These are phyloP conservation scores for Seladonia tumulorum DNA, from an alignment of 2,888 invertebrate genomes.

Conservation along the genomic window DNA sequence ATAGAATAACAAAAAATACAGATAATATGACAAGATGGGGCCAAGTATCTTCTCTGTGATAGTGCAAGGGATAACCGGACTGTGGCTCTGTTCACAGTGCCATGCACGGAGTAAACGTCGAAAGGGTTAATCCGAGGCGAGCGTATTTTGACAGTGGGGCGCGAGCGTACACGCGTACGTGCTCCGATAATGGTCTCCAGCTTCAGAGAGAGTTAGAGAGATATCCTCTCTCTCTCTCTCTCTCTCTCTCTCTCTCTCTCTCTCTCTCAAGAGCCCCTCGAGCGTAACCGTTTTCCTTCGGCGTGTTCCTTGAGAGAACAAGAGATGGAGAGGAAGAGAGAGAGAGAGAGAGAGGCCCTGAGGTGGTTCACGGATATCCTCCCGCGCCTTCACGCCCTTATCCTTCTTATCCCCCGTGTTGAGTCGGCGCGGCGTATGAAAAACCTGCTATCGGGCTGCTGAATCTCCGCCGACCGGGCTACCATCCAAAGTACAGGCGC, in stretches of 20 bases:
- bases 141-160: slow-evolving; percentile 6
- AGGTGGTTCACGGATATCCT: slow-evolving; percentile 61
- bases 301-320: background rate
- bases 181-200: slow-evolving; percentile 40
- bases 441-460: slow-evolving; percentile 70
- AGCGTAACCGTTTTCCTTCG: slow-evolving; percentile 65
- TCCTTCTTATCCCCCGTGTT: slow-evolving; percentile 63
- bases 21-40: background rate
- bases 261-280: slow-evolving; percentile 47
- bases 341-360: slow-evolving; percentile 50
- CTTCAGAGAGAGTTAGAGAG: slow-evolving; percentile 52
- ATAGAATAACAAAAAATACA: background rate
- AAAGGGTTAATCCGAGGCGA: slow-evolving; percentile 17
- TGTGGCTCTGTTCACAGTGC: background rate
- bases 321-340: background rate
- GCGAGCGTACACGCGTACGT: background rate
- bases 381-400: slow-evolving; percentile 58
- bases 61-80: background rate
- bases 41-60: background rate
- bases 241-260: slow-evolving; percentile 41
- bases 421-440: slow-evolving; percentile 68
- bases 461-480: slow-evolving; percentile 66
- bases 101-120: background rate
- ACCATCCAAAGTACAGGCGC: slow-evolving; percentile 57
- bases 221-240: slow-evolving; percentile 43